Conservation (phyloP, 2,797 vertebrate species). For the Melopsittacus undulatus region DNA sequence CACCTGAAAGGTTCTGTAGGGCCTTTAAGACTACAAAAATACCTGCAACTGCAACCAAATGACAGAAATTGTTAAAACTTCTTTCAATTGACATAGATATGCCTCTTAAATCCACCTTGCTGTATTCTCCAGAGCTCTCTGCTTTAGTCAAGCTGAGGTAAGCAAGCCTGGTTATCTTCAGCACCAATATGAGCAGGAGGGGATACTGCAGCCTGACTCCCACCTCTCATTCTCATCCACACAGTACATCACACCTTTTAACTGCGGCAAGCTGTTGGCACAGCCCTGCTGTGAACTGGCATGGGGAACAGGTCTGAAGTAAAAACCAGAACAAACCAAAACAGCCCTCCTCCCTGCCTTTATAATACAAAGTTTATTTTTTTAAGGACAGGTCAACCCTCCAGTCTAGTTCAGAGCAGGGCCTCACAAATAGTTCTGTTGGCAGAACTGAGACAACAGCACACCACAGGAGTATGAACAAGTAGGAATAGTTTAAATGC, state of each 20-base stretch:
- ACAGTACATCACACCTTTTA: neutral
- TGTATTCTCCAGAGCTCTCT: neutral
- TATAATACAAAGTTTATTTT: neutral
- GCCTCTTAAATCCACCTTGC: neutral
- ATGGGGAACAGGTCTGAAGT: neutral
- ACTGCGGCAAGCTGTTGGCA: neutral
- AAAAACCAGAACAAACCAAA: neutral
- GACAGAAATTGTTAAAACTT: neutral
- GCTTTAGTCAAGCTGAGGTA: neutral
- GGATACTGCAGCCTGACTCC: neutral
- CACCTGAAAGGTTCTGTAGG: neutral
- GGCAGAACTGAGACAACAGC: neutral
- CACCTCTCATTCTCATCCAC: neutral
- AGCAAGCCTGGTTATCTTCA: neutral
- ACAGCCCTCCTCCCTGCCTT: neutral
- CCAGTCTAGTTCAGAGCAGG: neutral
- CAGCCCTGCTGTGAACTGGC: neutral
- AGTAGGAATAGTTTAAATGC: neutral
- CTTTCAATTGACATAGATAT: neutral
- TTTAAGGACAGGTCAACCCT: neutral
- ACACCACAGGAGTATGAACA: neutral
- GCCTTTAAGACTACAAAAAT: neutral
- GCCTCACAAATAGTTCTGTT: neutral
- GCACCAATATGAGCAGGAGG: neutral
- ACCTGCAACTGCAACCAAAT: neutral